Conservation (phyloP, 2,113 vertebrate genomes). For the Pseudorectes ferrugineus region DNA sequence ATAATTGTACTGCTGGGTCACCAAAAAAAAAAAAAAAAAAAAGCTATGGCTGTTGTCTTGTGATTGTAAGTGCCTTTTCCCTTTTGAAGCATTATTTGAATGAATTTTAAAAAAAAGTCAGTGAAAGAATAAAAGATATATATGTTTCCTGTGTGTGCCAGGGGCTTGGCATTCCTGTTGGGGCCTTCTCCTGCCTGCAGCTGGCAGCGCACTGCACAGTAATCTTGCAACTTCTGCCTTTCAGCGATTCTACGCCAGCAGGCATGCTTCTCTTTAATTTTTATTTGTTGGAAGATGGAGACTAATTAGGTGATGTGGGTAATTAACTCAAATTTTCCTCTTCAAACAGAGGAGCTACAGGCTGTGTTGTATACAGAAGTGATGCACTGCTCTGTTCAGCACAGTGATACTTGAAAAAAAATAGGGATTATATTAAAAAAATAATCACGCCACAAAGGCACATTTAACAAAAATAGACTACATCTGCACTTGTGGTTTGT, state of each 20-base stretch:
- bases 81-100: not conserved
- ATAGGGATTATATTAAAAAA: not conserved
- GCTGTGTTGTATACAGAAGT: not conserved
- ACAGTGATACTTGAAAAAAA: not conserved
- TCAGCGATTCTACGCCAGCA: not conserved
- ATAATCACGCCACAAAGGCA: not conserved
- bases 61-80: not conserved
- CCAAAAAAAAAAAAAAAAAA: not conserved
- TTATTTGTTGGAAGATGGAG: not conserved
- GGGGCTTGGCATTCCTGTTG: not conserved
- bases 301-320: not conserved
- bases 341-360: not conserved
- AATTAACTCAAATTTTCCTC: not conserved
- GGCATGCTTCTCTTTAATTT: not conserved
- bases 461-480: not conserved
- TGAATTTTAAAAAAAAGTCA: not conserved
- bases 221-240: not conserved
- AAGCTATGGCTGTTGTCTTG: not conserved
- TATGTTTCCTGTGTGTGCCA: not conserved
- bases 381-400: not conserved
- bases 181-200: not conserved
- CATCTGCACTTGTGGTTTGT: slow-evolving; percentile 24
- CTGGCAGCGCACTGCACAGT: not conserved
- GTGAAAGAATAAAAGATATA: not conserved
- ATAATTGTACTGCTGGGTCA: not conserved